Base-by-base conservation (phyloP, 1,140 invertebrate species). In the Mactra quadrangularis region DNA sequence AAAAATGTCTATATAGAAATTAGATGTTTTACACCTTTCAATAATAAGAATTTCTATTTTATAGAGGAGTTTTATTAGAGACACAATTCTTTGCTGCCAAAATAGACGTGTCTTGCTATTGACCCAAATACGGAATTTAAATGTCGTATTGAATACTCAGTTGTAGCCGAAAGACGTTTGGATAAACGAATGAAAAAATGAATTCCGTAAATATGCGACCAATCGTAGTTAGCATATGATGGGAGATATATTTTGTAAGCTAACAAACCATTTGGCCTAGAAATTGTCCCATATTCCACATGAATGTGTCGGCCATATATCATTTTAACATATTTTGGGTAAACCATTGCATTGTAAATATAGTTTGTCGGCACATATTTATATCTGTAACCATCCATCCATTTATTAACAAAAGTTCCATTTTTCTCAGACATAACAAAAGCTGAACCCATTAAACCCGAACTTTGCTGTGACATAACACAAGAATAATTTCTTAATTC, bases 191-290 rank as follows among this genome's bases (percentile, higher is more conserved):
- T 82, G 27, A 75, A 82, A 2, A 82, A 27, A 52, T 88, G 87
- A 4, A 88, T 78, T 11, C 75, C 87, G 31, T 86, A 88, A 35
- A 83, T 83, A 29, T 66, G n/a, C 4, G 74, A 74, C 85, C 85
- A 83, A 38, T 88, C 53, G 55, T 82, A 88, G 53, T 35, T 77
- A 15, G 64, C 41, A 25, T 68, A 68, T 31, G 9, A 4, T 1
- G 22, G 82, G 19, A 79, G 3, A 50, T 84, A 84, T 31, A 85
- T 72, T 15, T 75, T 66, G 15, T 59, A 19, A 11, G 41, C 52
- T 55, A 84, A 71, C 25, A 33, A 60, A 68, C 82, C 79, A 64
- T 82, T 84, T 52, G 87, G 87, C 22, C 71, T 38, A 25, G 84
- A 82, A 38, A 87, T 79, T 4, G 60, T 74, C 27, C 52, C 35